A percentile compares a stretch with the other conserved stretches of the same genome.
Evolutionary conservation across 2,797 vertebrate genomes (phyloP).

Genomic region (Atherinosoma microstoma): DNA sequence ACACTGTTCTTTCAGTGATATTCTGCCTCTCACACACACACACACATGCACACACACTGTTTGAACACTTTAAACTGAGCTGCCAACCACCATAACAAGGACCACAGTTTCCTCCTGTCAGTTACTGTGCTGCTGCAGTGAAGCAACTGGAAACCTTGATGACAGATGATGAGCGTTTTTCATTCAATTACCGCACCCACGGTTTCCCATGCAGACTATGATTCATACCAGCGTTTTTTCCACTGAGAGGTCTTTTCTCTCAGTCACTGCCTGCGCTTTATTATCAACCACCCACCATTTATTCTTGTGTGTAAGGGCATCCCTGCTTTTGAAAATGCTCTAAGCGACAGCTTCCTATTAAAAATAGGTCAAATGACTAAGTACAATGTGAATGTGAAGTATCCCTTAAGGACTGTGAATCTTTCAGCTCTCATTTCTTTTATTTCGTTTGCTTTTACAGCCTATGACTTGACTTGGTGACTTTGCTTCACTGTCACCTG

Average conservation of each 20-base stretch:
- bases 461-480: not conserved
- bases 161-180: slow-evolving; percentile 55
- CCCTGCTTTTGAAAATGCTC: not conserved
- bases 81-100: slow-evolving; percentile 38
- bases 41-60: slow-evolving; percentile 24
- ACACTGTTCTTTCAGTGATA: not conserved
- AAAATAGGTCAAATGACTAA: slow-evolving; percentile 6
- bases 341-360: not conserved
- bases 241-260: slow-evolving; percentile 12
- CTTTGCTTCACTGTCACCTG: not conserved
- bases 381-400: not conserved
- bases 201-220: slow-evolving; percentile 36
- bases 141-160: slow-evolving; percentile 48
- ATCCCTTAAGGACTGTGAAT: not conserved
- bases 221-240: slow-evolving; percentile 42
- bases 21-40: slow-evolving; percentile 24
- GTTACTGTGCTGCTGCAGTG: slow-evolving; percentile 30
- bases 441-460: not conserved
- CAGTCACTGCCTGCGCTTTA: slow-evolving; percentile 21
- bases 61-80: slow-evolving; percentile 22
- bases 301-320: slow-evolving; percentile 3
- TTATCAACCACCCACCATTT: not conserved
- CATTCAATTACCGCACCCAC: slow-evolving; percentile 56
- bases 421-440: not conserved
- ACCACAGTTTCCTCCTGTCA: slow-evolving; percentile 44